Percentiles rank a stretch among this genome's conserved stretches.
Conservation (phyloP, 2,113 vertebrate species). For the Chaetops frenatus region DNA sequence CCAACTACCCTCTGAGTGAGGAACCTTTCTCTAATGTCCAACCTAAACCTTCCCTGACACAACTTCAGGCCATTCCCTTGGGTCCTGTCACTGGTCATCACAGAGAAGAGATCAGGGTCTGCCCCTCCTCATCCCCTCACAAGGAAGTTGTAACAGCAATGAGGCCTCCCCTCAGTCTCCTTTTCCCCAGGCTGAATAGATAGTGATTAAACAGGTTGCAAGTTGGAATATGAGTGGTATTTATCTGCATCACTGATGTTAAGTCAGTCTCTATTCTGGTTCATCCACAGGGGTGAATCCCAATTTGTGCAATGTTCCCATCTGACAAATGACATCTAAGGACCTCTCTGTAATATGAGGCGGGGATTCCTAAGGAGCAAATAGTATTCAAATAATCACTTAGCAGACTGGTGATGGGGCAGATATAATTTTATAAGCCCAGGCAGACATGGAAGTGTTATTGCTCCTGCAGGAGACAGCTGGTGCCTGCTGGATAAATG, state of each 20-base stretch:
- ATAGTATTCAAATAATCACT: not conserved
- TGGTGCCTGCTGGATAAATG: not conserved
- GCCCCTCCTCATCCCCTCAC: not conserved
- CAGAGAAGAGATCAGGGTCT: not conserved
- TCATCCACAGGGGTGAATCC: not conserved
- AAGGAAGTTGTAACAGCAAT: not conserved
- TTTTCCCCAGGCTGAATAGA: not conserved
- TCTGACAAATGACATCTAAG: not conserved
- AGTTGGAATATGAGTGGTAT: not conserved
- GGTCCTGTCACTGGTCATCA: not conserved
- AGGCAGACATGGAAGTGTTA: not conserved
- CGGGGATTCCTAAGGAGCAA: not conserved
- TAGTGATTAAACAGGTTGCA: not conserved
- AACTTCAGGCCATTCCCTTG: not conserved
- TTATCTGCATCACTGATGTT: not conserved
- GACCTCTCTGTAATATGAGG: not conserved
- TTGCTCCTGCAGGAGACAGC: not conserved
- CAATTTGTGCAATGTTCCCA: not conserved
- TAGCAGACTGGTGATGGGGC: not conserved
- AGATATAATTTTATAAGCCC: not conserved
- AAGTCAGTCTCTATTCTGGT: not conserved
- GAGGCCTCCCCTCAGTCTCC: not conserved
- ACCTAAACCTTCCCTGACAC: not conserved
- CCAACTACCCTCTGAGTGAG: accelerated
- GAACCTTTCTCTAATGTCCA: not conserved